Conservation (phyloP, 1,140 invertebrate genomes). For the Drosophila quadrilineata region DNA sequence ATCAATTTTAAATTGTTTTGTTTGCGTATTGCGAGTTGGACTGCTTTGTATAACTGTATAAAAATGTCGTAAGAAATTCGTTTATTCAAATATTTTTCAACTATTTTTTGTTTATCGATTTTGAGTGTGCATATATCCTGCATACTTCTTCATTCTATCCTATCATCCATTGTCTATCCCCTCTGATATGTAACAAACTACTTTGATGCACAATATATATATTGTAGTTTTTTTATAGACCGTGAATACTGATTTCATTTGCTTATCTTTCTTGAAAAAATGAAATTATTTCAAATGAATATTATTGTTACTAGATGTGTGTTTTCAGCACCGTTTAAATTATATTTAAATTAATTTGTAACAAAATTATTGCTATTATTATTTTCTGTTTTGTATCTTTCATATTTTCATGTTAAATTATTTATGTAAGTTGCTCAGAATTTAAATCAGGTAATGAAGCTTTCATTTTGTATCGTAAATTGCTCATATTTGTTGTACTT, state of each 20-base stretch:
- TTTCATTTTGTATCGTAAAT: constrained; percentile 54
- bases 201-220: constrained; percentile 37
- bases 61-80: constrained; percentile 40
- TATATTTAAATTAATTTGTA: constrained; percentile 46
- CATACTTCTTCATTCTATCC: background rate
- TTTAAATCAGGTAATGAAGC: constrained; percentile 75
- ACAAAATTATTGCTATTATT: constrained; percentile 64
- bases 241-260: constrained; percentile 47
- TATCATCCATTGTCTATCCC: constrained; percentile 4
- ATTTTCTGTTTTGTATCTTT: no score
- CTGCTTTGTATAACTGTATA: constrained; percentile 64
- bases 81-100: constrained; percentile 21
- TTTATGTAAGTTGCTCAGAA: constrained; percentile 62
- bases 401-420: constrained; percentile 54
- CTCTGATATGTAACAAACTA: constrained; percentile 74
- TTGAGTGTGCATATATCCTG: constrained; percentile 12
- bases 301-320: constrained; percentile 43
- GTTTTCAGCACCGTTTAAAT: constrained; percentile 54
- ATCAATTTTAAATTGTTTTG: constrained; percentile 1
- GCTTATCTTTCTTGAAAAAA: constrained; percentile 21
- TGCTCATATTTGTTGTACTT: constrained; percentile 28
- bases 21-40: constrained; percentile 18
- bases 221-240: constrained; percentile 9
- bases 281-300: constrained; percentile 14
- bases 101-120: no score